A percentile compares a stretch with the other conserved stretches of the same genome.
phyloP scores from a whole-genome alignment of 2,797 vertebrate genomes.

The Silurus aristotelis region DNA sequence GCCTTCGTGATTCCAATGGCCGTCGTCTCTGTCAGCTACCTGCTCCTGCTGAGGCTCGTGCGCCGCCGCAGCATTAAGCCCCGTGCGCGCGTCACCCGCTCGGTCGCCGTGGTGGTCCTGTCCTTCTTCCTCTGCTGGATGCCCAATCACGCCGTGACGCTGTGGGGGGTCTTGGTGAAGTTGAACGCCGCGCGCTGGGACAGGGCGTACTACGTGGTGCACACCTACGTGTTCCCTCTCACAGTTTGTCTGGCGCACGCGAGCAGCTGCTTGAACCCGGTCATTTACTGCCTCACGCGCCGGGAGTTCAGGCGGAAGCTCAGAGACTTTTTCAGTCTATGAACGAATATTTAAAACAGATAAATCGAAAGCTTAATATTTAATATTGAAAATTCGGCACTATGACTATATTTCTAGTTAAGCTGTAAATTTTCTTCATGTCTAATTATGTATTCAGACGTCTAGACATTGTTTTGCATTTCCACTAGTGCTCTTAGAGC shows the following conservation, averaged over 20 bases:
- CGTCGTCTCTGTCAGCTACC: slow-evolving; percentile 74
- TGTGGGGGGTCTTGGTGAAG: slow-evolving; percentile 81
- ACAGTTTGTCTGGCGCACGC: slow-evolving; percentile 79
- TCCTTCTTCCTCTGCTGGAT: slow-evolving; percentile 78
- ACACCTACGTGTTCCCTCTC: slow-evolving; percentile 77
- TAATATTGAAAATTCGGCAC: not conserved
- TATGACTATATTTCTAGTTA: too few relatives aligned
- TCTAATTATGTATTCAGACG: too few relatives aligned
- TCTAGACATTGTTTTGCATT: too few relatives aligned
- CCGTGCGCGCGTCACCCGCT: slow-evolving; percentile 71
- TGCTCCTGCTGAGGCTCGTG: slow-evolving; percentile 72
- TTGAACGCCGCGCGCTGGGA: slow-evolving; percentile 74
- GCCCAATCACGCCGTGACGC: slow-evolving; percentile 75
- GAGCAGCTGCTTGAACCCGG: slow-evolving; percentile 79
- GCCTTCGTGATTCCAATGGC: slow-evolving; percentile 76
- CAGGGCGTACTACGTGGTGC: slow-evolving; percentile 72
- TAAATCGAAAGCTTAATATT: not conserved
- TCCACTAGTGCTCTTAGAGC: not conserved
- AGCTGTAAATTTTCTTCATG: too few relatives aligned
- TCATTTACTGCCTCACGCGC: slow-evolving; percentile 79
- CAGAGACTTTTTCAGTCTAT: slow-evolving; percentile 60
- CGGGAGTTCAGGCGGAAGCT: slow-evolving; percentile 75
- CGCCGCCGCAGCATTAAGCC: slow-evolving; percentile 69
- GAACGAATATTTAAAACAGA: slow-evolving; percentile 39
- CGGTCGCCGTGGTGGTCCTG: slow-evolving; percentile 72